Evolutionary conservation across 2,797 vertebrate genomes (phyloP), one percentile per base, ranked within the genome.

Genomic region (Eurystomus glaucurus): DNA sequence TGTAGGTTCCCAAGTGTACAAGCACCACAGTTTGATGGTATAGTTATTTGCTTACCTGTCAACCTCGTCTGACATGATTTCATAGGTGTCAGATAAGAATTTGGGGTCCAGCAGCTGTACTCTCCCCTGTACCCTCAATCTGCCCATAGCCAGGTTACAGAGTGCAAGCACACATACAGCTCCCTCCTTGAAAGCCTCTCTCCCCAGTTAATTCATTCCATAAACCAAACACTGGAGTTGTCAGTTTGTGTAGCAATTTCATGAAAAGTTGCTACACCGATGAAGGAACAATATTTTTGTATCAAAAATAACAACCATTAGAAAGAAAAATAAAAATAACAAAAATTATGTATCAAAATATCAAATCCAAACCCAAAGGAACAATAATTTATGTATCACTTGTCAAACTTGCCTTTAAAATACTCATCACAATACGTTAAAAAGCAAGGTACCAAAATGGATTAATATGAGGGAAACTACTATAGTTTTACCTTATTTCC

Each of bases 381-480:
- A 41, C 11, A 77, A 3, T 70, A 20, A 31, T 89, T 89, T 65
- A 1, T 15, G 15, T 20, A 37, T 50, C 10, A 35, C 12, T 26
- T 3, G 5, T 74, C 13, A 88, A 54, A 52, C 6, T 52, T 76
- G 31, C 17, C 26, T 55, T 75, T 51, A 68, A 48, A 33, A 52
- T 33, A 57, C 15, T 51, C n/a, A 64, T 3, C 33, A 21, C 16
- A 81, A 33, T 23, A 22, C 3, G 62, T 50, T 55, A 57, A 88
- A 82, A 69, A n/a, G 37, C 25, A 88, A 93, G 45, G 15, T 15
- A 85, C 9, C 17, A 54, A 64, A 92, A 86, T 8, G 31, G 57
- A 60, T 79, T 62, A 28, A 45, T 41, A 10, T 1, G 6, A 46
- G 39, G 68, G 13, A 78, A 78, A 65, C 22, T 28, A 11, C 9